Evolutionary conservation across 2,113 vertebrate species (phyloP).

Genomic region (Dicaeum eximium): DNA sequence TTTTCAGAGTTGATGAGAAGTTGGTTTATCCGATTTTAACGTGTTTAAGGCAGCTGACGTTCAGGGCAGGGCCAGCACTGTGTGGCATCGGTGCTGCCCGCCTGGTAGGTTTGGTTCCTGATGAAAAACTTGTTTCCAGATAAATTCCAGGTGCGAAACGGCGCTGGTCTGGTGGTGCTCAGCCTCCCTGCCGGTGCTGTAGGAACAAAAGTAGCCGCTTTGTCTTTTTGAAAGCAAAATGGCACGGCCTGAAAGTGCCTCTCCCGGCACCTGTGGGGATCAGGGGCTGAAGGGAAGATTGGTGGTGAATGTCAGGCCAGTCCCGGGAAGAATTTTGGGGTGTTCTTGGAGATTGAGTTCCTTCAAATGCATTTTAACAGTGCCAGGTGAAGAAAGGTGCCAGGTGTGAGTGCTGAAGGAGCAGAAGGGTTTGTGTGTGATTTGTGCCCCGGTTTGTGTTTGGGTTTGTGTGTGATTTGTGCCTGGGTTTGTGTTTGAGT

Average conservation of each 20-base stretch:
- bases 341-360: neutral
- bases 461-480: no score
- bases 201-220: neutral
- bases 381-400: neutral
- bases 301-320: no score
- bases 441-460: no score
- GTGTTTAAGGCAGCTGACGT: rapidly evolving
- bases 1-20: neutral
- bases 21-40: neutral
- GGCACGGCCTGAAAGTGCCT: neutral
- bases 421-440: no score
- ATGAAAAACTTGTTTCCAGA: neutral
- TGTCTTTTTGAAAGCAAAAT: neutral
- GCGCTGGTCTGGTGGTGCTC: neutral
- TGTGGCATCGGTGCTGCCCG: rapidly evolving
- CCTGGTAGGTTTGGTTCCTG: neutral
- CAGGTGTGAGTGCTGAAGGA: neutral
- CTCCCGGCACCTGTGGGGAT: neutral
- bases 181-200: rapidly evolving
- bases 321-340: neutral
- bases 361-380: rapidly evolving
- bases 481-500: no score
- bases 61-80: rapidly evolving
- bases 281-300: rapidly evolving
- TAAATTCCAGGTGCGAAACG: rapidly evolving